phyloP scores from a whole-genome alignment of 2,888 invertebrate species.

The Anthrax anthrax region DNA sequence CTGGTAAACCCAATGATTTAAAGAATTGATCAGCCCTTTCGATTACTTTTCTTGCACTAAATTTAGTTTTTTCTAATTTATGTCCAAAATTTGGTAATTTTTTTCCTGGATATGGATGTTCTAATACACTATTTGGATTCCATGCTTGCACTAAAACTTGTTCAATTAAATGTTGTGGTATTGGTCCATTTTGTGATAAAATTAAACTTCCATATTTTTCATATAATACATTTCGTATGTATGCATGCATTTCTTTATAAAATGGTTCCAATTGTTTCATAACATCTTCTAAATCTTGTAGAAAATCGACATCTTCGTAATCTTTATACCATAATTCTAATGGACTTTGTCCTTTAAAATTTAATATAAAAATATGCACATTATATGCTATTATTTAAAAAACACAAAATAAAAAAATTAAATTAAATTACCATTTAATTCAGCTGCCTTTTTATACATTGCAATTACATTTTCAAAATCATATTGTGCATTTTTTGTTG shows the following conservation, averaged over 20 bases:
- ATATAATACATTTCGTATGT: constrained; percentile 54
- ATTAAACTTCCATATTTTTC: constrained; percentile 52
- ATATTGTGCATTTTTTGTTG: background rate
- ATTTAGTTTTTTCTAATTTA: background rate
- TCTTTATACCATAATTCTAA: constrained; percentile 26
- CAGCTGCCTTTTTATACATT: too few relatives aligned
- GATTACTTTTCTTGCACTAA: background rate
- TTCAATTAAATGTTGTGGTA: constrained; percentile 64
- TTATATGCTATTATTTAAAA: too few relatives aligned
- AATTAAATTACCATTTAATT: too few relatives aligned
- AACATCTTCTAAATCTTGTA: constrained; percentile 48
- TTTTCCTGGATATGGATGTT: constrained; percentile 56
- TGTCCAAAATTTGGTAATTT: constrained; percentile 46
- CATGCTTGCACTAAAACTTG: constrained; percentile 29
- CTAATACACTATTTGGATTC: constrained; percentile 33
- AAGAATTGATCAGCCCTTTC: constrained; percentile 1
- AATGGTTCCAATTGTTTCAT: constrained; percentile 66
- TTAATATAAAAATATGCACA: too few relatives aligned
- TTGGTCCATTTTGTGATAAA: constrained; percentile 45
- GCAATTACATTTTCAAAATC: too few relatives aligned
- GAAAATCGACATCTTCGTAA: constrained; percentile 57
- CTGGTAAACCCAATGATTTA: constrained; percentile 1
- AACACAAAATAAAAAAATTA: too few relatives aligned
- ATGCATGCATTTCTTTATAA: constrained; percentile 71
- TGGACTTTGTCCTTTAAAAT: too few relatives aligned